A percentile compares a stretch with the other conserved stretches of the same genome.
Evolutionary conservation across 2,797 vertebrate species (phyloP).

Genomic region (Petrocephalus schoutedeni): DNA sequence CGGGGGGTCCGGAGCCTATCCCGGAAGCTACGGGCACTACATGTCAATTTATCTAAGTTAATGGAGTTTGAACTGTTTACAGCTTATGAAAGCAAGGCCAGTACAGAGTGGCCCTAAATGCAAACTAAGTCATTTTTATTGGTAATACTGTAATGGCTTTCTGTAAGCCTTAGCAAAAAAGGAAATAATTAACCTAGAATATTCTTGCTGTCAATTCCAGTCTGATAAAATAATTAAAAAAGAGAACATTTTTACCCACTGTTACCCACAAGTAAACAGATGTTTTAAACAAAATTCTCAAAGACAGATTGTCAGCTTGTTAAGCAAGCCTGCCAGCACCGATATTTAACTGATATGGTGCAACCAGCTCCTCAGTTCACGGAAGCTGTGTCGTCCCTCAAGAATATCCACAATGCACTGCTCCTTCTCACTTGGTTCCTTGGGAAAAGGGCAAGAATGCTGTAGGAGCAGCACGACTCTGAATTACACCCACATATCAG

Average conservation of each 20-base stretch:
- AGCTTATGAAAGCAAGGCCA: not conserved
- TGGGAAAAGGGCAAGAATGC: not conserved
- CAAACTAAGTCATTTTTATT: not conserved
- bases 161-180: not conserved
- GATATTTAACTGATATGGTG: not conserved
- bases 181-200: not conserved
- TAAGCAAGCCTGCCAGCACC: not conserved
- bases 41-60: not conserved
- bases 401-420: not conserved
- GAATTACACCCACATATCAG: not conserved
- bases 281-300: not conserved
- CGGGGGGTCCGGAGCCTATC: too few relatives aligned
- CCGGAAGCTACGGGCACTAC: too few relatives aligned
- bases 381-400: slow-evolving; percentile 10
- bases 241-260: not conserved
- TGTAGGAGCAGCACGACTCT: not conserved
- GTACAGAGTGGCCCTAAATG: not conserved
- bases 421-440: not conserved
- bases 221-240: not conserved
- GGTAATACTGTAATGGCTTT: not conserved
- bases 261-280: not conserved
- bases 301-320: not conserved
- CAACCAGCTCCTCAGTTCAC: not conserved
- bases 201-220: not conserved
- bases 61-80: not conserved